Evolutionary conservation across 2,888 invertebrate genomes (phyloP).

Genomic region (Melitaea athalia): DNA sequence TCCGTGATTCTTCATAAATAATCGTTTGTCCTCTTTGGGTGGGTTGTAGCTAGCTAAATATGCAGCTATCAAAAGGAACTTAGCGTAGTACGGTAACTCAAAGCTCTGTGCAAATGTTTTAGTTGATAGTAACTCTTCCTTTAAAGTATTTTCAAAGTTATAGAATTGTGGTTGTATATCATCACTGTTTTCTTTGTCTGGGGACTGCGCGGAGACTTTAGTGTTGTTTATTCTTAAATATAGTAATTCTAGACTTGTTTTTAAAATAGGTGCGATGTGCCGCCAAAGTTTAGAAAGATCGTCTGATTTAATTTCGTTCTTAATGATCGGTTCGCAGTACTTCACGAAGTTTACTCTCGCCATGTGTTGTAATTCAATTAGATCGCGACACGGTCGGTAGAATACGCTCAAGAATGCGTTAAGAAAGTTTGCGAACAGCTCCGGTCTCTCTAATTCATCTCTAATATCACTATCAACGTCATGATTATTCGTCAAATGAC

Average conservation of each 20-base stretch:
- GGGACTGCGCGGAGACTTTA: constrained; percentile 53
- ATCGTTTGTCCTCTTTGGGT: constrained; percentile 91
- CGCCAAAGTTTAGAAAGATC: constrained; percentile 90
- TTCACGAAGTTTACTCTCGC: constrained; percentile 88
- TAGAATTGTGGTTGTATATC: constrained; percentile 39
- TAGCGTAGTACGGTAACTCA: constrained; percentile 94
- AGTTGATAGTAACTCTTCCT: constrained; percentile 73
- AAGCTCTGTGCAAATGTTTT: constrained; percentile 85
- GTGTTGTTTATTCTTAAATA: constrained; percentile 85
- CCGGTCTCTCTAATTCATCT: constrained; percentile 65
- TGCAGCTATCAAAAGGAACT: constrained; percentile 93
- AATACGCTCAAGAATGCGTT: constrained; percentile 92
- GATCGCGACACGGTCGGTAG: constrained; percentile 91
- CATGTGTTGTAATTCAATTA: constrained; percentile 91
- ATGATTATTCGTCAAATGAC: constrained; percentile 56
- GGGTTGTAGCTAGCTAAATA: constrained; percentile 97
- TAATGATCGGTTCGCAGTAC: constrained; percentile 90
- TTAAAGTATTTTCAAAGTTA: constrained; percentile 66
- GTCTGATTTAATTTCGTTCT: constrained; percentile 82
- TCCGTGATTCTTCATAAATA: constrained; percentile 91
- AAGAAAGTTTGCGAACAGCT: constrained; percentile 90
- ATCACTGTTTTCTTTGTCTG: constrained; percentile 65
- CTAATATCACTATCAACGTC: constrained; percentile 54
- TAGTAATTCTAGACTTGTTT: constrained; percentile 87
- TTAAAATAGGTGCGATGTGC: constrained; percentile 89